Base-by-base conservation (phyloP, 2,888 invertebrate species). In the Zelleria hepariella region DNA sequence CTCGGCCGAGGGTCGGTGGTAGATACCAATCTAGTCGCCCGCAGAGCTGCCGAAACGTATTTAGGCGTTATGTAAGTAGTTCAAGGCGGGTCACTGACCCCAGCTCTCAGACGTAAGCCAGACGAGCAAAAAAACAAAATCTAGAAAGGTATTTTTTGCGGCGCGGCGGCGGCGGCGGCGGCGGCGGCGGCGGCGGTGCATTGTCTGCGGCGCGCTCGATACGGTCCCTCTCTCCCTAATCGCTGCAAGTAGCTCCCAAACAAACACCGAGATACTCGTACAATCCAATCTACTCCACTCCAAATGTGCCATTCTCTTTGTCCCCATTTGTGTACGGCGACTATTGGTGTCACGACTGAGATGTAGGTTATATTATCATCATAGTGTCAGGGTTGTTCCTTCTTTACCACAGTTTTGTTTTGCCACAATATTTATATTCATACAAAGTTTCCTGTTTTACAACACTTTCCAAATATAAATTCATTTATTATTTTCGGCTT, bases 71-170 rank as follows among this genome's bases (percentile, higher is more conserved):
- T 75, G 77, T 80, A 85, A 84, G 71, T 86, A 76, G 86, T 86
- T 85, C 87, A 87, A 87, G 87, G 87, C 74, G 71, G 86, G 82
- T 84, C 86, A 25, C 47, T n/a, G 23, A 27, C 59, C 59, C 25
- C n/a, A n/a, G 24, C 77, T 72, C 77, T 72, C 82, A 86, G 86
- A 86, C 86, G 71, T 71, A 68, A 71, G 74, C 83, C 82, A 87
- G 87, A 86, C 87, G 77, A 71, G 69, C 84, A 87, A 87, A 86
- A 86, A 87, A 86, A 82, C 82, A 82, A 86, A 86, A 72, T 82
- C 84, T 24, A 47, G 26, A 42, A 42, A 42, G 32, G 32, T 75
- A 84, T 80, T 76, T 57, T 69, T 71, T 49, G 18, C 15, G 32
- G 32, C 32, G 32, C 32, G 32, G n/a, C 32, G 32, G 32, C 32